Percentiles rank a stretch among this genome's conserved stretches.
These are phyloP conservation scores for Coremacera marginata DNA, from an alignment of 2,888 invertebrate genomes.

Conservation along the genomic window DNA sequence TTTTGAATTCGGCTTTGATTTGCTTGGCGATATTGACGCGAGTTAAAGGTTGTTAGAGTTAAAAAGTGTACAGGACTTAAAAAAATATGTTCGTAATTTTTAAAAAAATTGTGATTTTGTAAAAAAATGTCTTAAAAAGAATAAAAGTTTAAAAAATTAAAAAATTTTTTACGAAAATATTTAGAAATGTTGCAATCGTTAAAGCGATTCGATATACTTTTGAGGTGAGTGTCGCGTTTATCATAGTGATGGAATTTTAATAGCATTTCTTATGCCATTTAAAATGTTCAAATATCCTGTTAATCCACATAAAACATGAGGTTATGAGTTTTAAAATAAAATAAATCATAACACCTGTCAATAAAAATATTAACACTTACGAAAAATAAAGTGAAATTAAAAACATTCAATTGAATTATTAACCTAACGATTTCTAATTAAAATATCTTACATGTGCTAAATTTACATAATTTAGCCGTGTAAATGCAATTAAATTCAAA, in stretches of 20 bases:
- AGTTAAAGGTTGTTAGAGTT: neutral
- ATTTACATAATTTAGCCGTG: no score
- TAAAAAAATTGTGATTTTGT: slow-evolving; percentile 9
- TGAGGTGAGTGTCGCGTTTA: neutral
- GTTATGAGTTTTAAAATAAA: no score
- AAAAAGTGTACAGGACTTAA: neutral
- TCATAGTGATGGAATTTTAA: neutral
- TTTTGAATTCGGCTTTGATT: neutral
- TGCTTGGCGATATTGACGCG: neutral
- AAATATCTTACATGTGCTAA: no score
- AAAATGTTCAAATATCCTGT: neutral
- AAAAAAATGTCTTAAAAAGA: slow-evolving; percentile 38
- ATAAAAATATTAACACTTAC: no score
- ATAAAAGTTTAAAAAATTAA: neutral
- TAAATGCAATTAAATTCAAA: no score
- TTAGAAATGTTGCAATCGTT: neutral
- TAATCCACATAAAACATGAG: neutral
- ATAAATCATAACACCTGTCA: no score
- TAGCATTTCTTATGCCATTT: neutral
- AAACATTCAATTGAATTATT: no score
- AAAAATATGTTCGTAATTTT: neutral
- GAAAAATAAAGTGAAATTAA: no score
- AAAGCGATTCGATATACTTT: neutral
- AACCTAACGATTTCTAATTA: no score
- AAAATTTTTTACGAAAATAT: neutral